Base-by-base conservation (phyloP, 35 echinoderm and acorn worm species). In the Acanthaster planci region DNA sequence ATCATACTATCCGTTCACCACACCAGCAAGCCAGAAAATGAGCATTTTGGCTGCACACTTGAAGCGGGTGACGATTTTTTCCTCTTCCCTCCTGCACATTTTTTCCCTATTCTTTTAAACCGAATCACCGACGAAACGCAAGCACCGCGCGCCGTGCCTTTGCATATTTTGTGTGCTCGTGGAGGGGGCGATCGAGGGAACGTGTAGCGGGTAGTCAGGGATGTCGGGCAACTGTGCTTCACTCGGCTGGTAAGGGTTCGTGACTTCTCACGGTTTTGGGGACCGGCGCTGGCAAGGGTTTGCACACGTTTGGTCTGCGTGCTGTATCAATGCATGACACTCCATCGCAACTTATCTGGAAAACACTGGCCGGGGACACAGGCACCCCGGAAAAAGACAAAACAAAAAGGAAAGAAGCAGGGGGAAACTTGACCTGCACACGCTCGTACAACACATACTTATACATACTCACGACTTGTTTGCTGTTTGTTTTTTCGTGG, bases 231-330 rank as follows among this genome's bases (percentile, higher is more conserved):
- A 57, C 52, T 83, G 51, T 83, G 81, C 81, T 37, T 58, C 44
- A 83, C 38, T 57, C 32, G 38, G 19, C 53, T 57, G 81, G 81
- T 83, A 83, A 83, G 56, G 40, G 68, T 55, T 89, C 87, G 87
- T 89, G 87, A 89, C 87, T 68, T 80, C 82, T 89, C 57, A 39
- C 80, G 44, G 60, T 83, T 89, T 89, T 42, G 78, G 78, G 39
- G 80, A 40, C 57, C 47, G 52, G 19, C 60, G 47, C 64, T 72
- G 87, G 56, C 52, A 40, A 89, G 87, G 37, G 80, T 83, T 89
- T 89, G 79, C 87, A 89, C 87, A 89, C 87, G 87, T 89, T 84
- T 89, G 54, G 76, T 51, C 80, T 89, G 80, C 87, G 87, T 89
- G 87, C 87, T 81, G 87, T 89, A 83, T 89, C 87, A 89, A 89